Base-by-base conservation (phyloP, 2,113 vertebrate genomes). In the Galbula dea region DNA sequence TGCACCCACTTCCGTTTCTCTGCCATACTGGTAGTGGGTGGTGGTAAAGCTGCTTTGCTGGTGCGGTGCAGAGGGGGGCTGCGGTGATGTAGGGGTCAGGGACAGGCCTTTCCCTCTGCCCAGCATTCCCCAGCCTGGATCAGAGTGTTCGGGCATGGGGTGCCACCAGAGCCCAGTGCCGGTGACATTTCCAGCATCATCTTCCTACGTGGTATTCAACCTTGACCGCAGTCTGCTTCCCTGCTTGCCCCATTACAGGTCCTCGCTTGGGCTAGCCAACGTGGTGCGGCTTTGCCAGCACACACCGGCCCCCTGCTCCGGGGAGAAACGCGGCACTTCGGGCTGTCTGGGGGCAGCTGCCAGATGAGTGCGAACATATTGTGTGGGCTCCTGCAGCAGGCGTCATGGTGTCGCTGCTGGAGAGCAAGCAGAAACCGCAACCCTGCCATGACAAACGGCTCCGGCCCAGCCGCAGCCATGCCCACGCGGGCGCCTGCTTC, bases 311-410 rank as follows among this genome's bases (percentile, higher is more conserved):
- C 39, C 37, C 73, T 8, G 5, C 30, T 21, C n/a, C 32, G n/a
- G 32, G n/a, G 69, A 62, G 39, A 20, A 85, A 67, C 29, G 2
- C 43, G 19, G 72, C 92, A 93, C 96, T 88, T 37, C 36, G 18
- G 80, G 83, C 88, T 67, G 84, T 74, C 94, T 84, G 89, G 84
- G 94, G 93, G 93, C 94, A 92, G 94, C 92, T 90, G 88, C 6
- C 21, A 48, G 67, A 66, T 91, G 74, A 54, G 86, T 39, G 90
- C 6, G 72, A 63, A 72, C 84, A 84, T 68, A 55, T 77, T 41
- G 63, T 68, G 90, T 75, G 95, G 94, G 88, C 68, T 86, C 67
- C 69, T 22, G 78, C 29, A 10, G 75, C 87, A 39, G 65, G 88
- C 89, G 62, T 95, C 91, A 46, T 74, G 18, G 41, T 9, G 45